Percentiles rank a stretch among this genome's conserved stretches.
Conservation (phyloP, 1,140 invertebrate species). For the Dreissena rostriformis region DNA sequence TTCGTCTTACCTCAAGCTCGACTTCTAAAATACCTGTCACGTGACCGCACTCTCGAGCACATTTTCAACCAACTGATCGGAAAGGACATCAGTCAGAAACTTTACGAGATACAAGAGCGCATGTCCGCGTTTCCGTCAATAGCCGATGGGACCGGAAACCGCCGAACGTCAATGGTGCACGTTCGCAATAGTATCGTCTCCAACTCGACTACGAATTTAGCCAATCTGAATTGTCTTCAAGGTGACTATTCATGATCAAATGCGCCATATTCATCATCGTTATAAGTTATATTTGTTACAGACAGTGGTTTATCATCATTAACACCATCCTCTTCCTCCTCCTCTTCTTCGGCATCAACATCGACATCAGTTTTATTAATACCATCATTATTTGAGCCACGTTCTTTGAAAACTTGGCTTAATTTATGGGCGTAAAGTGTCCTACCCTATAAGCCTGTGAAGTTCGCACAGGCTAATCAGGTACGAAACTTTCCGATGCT, state of each 20-base stretch:
- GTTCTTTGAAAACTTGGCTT: too few relatives aligned
- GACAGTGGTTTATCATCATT: too few relatives aligned
- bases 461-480: too few relatives aligned
- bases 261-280: too few relatives aligned
- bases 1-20: conserved; percentile 89
- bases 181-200: conserved; percentile 54
- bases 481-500: too few relatives aligned
- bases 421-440: too few relatives aligned
- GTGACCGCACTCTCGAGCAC: conserved; percentile 87
- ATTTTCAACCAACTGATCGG: conserved; percentile 91
- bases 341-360: too few relatives aligned
- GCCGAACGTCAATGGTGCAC: conserved; percentile 58
- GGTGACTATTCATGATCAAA: conserved; percentile 14
- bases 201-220: conserved; percentile 48
- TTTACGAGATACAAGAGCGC: conserved; percentile 83
- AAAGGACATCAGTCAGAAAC: conserved; percentile 93
- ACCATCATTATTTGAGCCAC: too few relatives aligned
- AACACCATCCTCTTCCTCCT: too few relatives aligned
- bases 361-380: too few relatives aligned
- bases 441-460: too few relatives aligned
- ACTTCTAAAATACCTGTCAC: conserved; percentile 87
- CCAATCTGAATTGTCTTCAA: conserved; percentile 54
- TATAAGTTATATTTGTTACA: too few relatives aligned
- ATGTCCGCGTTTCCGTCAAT: conserved; percentile 47
- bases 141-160: conserved; percentile 20